Evolutionary conservation across 2,888 invertebrate species (phyloP), one percentile per base, ranked within the genome.

Genomic region (Terebella lapidaria): DNA sequence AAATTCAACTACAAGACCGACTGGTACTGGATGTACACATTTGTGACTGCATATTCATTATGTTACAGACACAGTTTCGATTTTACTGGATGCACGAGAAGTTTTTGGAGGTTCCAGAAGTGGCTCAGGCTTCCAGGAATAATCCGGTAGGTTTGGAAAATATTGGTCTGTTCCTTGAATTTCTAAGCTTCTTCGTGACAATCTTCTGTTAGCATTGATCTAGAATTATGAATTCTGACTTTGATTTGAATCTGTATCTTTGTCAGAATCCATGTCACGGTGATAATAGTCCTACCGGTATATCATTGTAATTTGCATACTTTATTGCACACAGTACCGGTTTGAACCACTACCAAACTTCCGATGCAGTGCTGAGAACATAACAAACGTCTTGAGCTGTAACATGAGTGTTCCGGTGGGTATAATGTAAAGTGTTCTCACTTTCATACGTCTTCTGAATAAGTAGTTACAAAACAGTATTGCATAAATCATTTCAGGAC

Each of bases 21-120:
- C 53, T 53, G 15, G 10, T 10, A 18, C 10, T 53, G 10, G 25
- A 35, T 35, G 42, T 35, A 35, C 10, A 15, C 10, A 35, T 35
- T 35, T 35, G n/a, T n/a, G n/a, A 35, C n/a, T 35, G n/a, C 10
- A 15, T 35, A n/a, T 53, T 57, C 18, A 25, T 63, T 26, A 69
- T 63, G 66, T 84, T 85, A 63, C 82, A 91, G 90, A 85, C 89
- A 5, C 88, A 89, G 70, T 92, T 92, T 75, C 85, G 95, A 46
- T 87, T 91, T 71, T 94, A 85, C 78, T 94, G 94, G 91, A 72
- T 94, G 57, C 83, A 85, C 61, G 85, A 87, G 0, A 89, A 91
- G 74, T 81, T 93, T 42, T 77, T 83, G 1, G 92, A 94, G 74
- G 80, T 57, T 3, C 69, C 74, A 47, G 70, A 71, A 45, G 27